A percentile compares a stretch with the other conserved stretches of the same genome.
phyloP scores from a whole-genome alignment of 1,140 invertebrate genomes.

The Liolophura sinensis region DNA sequence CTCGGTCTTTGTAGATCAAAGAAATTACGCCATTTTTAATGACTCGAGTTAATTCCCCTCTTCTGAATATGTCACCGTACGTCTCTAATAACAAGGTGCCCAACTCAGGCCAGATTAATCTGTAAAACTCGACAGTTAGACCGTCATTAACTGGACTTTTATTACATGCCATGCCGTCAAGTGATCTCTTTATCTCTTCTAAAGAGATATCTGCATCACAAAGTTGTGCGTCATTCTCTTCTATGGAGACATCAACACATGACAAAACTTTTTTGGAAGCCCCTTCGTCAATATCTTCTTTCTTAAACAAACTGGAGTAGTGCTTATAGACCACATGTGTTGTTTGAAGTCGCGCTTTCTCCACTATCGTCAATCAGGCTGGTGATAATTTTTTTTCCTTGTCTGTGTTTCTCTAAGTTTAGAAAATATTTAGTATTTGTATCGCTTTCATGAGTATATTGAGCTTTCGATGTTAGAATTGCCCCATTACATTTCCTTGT shows the following conservation, averaged over 20 bases:
- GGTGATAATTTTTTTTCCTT: too few relatives aligned
- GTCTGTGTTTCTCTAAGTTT: too few relatives aligned
- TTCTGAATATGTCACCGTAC: neutral
- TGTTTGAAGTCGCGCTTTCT: neutral
- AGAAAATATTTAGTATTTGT: too few relatives aligned
- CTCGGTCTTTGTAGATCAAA: slow-evolving; percentile 14
- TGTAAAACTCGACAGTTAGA: slow-evolving; percentile 16
- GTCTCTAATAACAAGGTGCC: slow-evolving; percentile 1
- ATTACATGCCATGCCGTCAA: slow-evolving; percentile 6
- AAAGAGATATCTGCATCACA: too few relatives aligned
- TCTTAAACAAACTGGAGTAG: too few relatives aligned
- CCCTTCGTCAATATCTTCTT: slow-evolving; percentile 4
- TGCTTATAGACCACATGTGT: slow-evolving; percentile 8
- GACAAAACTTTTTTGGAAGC: slow-evolving; percentile 8
- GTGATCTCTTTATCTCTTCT: slow-evolving; percentile 8
- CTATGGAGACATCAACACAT: neutral
- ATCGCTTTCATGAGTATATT: slow-evolving; percentile 6
- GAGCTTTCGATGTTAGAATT: slow-evolving; percentile 8
- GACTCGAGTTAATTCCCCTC: slow-evolving; percentile 5
- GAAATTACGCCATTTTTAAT: slow-evolving; percentile 10
- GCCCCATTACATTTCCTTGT: too few relatives aligned
- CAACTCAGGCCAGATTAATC: slow-evolving; percentile 3
- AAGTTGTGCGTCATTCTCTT: neutral
- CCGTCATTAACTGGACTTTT: slow-evolving; percentile 19
- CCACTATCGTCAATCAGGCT: too few relatives aligned